Evolutionary conservation across 2,113 vertebrate species (phyloP).

Genomic region (Macrotus californicus): DNA sequence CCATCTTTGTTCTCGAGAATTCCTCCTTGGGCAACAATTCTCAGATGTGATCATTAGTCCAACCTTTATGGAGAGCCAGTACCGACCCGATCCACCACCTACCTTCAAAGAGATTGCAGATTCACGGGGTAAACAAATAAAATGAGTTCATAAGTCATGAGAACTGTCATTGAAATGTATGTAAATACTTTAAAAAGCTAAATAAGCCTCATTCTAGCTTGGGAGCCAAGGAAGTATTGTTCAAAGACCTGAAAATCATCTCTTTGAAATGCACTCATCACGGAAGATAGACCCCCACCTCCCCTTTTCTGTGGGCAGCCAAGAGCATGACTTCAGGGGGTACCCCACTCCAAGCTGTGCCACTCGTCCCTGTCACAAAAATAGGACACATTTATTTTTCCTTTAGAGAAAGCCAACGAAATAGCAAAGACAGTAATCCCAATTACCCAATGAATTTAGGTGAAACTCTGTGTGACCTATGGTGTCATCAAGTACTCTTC

Average conservation of each 20-base stretch:
- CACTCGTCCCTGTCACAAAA: background rate
- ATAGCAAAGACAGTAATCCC: background rate
- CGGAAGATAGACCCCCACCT: accelerated
- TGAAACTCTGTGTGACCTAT: background rate
- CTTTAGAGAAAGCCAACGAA: background rate
- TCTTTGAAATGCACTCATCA: background rate
- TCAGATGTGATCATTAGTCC: background rate
- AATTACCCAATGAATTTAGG: background rate
- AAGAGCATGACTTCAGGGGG: background rate
- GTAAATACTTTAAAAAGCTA: background rate
- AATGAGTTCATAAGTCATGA: background rate
- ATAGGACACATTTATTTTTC: background rate
- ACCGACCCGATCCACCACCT: accelerated
- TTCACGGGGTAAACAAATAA: background rate
- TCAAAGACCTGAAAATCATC: background rate
- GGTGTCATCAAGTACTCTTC: background rate
- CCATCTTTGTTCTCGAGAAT: background rate
- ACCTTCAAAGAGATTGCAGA: background rate
- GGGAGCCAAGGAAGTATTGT: background rate
- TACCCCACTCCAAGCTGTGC: accelerated
- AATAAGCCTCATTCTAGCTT: background rate
- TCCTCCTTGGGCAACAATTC: background rate
- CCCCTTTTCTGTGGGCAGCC: background rate
- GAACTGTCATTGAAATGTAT: background rate
- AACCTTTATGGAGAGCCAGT: background rate